phyloP scores from a whole-genome alignment of 1,140 invertebrate species.

The Drepana arcuata region DNA sequence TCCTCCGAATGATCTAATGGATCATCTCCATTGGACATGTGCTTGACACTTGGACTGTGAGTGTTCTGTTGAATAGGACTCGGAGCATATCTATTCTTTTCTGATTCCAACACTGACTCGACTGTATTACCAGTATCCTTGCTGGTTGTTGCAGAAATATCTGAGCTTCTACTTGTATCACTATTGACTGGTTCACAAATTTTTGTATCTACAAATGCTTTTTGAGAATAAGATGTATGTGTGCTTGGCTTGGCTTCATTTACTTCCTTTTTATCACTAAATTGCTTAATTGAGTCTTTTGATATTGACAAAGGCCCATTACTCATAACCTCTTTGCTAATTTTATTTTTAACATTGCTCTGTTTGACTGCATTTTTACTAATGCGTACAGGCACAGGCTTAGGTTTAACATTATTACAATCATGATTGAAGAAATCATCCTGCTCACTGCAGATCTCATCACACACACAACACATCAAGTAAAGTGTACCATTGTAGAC shows the following conservation, averaged over 20 bases:
- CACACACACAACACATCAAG: conserved; percentile 84
- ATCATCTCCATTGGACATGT: conserved; percentile 49
- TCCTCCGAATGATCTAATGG: conserved; percentile 38
- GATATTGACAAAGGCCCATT: conserved; percentile 29
- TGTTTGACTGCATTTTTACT: conserved; percentile 52
- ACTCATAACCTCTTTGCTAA: conserved; percentile 26
- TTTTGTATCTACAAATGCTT: conserved; percentile 11
- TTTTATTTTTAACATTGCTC: conserved; percentile 40
- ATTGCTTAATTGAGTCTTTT: conserved; percentile 26
- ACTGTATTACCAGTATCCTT: conserved; percentile 36
- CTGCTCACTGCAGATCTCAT: conserved; percentile 79
- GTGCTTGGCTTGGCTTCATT: conserved; percentile 38
- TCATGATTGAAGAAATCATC: conserved; percentile 82
- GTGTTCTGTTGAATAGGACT: conserved; percentile 22
- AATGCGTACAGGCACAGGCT: conserved; percentile 58
- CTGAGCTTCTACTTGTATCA: conserved; percentile 45
- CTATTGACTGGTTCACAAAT: conserved; percentile 32
- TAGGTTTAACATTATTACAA: conserved; percentile 72
- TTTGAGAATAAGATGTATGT: conserved; percentile 28
- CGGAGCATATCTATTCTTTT: conserved; percentile 21
- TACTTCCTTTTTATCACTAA: conserved; percentile 36
- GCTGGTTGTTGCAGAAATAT: conserved; percentile 28
- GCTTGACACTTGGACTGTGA: conserved; percentile 13
- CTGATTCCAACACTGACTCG: conserved; percentile 32
- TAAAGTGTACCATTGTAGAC: conserved; percentile 78